phyloP scores from a whole-genome alignment of 30 jellyfish, hydroid and myxozoan species.

The Morbakka virulenta region DNA sequence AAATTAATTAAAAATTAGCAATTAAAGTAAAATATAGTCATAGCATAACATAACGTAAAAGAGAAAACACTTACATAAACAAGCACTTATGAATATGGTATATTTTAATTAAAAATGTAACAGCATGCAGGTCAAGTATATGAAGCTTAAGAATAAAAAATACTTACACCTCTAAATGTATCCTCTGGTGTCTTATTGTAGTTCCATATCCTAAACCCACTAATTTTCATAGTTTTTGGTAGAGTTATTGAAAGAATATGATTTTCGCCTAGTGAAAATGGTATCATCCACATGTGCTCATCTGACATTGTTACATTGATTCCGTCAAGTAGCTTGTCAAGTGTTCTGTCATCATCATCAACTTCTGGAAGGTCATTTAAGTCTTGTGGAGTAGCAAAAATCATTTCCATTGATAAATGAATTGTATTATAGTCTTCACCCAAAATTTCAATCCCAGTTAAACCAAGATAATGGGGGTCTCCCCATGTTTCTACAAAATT shows the following conservation, averaged over 20 bases:
- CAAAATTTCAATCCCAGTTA: slow-evolving; percentile 84
- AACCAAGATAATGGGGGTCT: slow-evolving; percentile 89
- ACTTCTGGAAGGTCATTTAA: slow-evolving; percentile 82
- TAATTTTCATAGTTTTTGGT: slow-evolving; percentile 23
- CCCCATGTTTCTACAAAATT: slow-evolving; percentile 93
- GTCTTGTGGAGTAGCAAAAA: slow-evolving; percentile 83
- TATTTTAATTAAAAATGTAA: too few species aligned
- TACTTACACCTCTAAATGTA: slow-evolving; percentile 92
- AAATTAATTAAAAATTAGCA: too few species aligned
- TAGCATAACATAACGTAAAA: too few species aligned
- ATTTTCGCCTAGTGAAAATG: slow-evolving; percentile 72
- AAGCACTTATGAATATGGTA: too few species aligned
- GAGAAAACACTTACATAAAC: too few species aligned
- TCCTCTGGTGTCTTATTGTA: slow-evolving; percentile 86
- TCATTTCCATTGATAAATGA: slow-evolving; percentile 18
- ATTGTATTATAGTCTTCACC: slow-evolving; percentile 73
- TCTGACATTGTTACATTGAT: slow-evolving; percentile 87
- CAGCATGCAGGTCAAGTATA: too few species aligned
- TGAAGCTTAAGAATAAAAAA: too few species aligned
- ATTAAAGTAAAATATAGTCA: too few species aligned
- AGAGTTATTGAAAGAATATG: slow-evolving; percentile 66
- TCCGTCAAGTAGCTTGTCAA: slow-evolving; percentile 87
- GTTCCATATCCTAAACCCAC: slow-evolving; percentile 96
- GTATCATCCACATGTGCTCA: slow-evolving; percentile 99
- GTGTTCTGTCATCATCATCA: slow-evolving; percentile 91